A percentile compares a stretch with the other conserved stretches of the same genome.
Evolutionary conservation across 1,140 invertebrate species (phyloP).

Genomic region (Monochamus saltuarius): DNA sequence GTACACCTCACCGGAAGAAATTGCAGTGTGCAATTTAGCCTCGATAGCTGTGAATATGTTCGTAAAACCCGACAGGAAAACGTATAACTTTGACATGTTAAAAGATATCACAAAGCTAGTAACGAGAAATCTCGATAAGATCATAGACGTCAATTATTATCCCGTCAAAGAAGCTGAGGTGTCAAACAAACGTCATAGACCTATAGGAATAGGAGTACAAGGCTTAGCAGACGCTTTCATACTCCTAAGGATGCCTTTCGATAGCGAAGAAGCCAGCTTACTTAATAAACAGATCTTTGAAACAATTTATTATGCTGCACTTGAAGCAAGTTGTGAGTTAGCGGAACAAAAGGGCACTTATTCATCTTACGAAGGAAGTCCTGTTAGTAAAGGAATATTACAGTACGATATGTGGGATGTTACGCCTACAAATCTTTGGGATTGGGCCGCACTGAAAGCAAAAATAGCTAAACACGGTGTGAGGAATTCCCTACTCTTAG

Average conservation of each 20-base stretch:
- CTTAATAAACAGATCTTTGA: conserved; percentile 98
- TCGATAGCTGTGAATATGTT: conserved; percentile 98
- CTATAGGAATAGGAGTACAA: conserved; percentile 91
- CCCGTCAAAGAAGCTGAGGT: conserved; percentile 84
- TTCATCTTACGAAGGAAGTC: conserved; percentile 87
- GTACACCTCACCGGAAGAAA: conserved; percentile 89
- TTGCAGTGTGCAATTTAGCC: conserved; percentile 97
- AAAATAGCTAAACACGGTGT: conserved; percentile 91
- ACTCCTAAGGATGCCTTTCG: conserved; percentile 91
- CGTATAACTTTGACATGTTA: conserved; percentile 88
- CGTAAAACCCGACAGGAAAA: conserved; percentile 72
- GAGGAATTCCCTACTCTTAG: conserved; percentile 90
- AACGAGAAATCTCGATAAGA: conserved; percentile 93
- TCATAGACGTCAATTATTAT: conserved; percentile 97
- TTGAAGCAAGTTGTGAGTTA: conserved; percentile 95
- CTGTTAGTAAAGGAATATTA: conserved; percentile 93
- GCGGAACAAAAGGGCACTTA: conserved; percentile 86
- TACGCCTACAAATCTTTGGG: conserved; percentile 83
- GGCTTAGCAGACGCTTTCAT: conserved; percentile 93
- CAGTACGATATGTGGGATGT: conserved; percentile 99
- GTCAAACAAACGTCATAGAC: conserved; percentile 92
- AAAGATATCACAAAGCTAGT: conserved; percentile 79
- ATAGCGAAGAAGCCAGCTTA: conserved; percentile 78
- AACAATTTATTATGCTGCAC: conserved; percentile 95
- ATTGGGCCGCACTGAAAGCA: conserved; percentile 83